Evolutionary conservation across 2,888 invertebrate species (phyloP), one percentile per base, ranked within the genome.

Genomic region (Lymantria dispar): DNA sequence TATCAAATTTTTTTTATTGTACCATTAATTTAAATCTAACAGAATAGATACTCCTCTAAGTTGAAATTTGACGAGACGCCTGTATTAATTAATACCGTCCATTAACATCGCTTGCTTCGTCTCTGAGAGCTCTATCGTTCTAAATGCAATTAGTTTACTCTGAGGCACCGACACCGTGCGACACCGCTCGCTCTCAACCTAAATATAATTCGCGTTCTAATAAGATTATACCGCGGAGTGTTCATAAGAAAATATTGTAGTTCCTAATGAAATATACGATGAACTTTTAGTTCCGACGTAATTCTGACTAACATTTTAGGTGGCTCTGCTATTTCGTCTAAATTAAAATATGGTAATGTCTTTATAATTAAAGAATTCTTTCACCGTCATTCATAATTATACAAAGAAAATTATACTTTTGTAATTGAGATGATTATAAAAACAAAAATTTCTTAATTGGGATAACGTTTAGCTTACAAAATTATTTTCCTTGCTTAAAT

Each of bases 1-100:
- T 22, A 22, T 22, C 22, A 22, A 5, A 22, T 3, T 5, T 38
- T 1, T 42, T 29, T 42, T 46, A 56, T 50, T 53, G 41, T 51
- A 54, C 64, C 58, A 62, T 68, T 67, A 66, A 70, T 64, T 66
- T 66, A 61, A 66, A 68, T 69, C 71, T 64, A 59, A 61, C 60
- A 60, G 70, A 78, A 83, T 78, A 77, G 78, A 85, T 83, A 83
- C 80, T 80, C 68, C 56, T 67, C 74, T 68, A 70, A 77, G 76
- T 74, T 74, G 76, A 83, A 84, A 83, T 86, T 83, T 85, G 86
- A 85, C 78, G 84, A 85, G 83, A 83, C 77, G 81, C 79, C 77
- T 70, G 80, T 78, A 83, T 85, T 89, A 89, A 89, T 89, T 86
- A 89, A 87, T 85, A 85, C 81, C 83, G 83, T 87, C 89, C 87